phyloP scores from a whole-genome alignment of 2,797 vertebrate genomes.

The Pyrocephalus nanus region DNA sequence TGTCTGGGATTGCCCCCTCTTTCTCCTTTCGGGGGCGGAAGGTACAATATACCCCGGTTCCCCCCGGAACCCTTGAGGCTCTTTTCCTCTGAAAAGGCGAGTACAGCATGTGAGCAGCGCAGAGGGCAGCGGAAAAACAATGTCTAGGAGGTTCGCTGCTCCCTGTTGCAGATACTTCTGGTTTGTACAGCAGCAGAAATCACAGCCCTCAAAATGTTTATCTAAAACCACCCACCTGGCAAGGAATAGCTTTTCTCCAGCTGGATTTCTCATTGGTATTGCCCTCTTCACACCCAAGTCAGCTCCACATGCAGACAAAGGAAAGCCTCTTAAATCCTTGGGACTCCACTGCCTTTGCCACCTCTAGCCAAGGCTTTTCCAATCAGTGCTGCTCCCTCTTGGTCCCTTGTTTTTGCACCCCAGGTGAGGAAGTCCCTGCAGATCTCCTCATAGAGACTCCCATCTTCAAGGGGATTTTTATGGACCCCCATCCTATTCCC shows the following conservation, averaged over 20 bases:
- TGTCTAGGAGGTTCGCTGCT: neutral
- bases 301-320: neutral
- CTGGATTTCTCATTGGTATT: neutral
- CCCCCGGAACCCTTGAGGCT: neutral
- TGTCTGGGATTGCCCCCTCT: conserved; percentile 30
- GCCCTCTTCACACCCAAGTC: neutral
- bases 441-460: neutral
- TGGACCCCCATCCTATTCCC: neutral
- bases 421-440: neutral
- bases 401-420: neutral
- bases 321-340: neutral
- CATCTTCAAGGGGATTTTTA: neutral
- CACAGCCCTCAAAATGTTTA: neutral
- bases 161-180: neutral
- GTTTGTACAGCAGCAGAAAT: neutral
- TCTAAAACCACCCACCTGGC: neutral
- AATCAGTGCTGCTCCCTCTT: neutral
- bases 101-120: neutral
- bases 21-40: neutral
- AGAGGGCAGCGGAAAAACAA: neutral
- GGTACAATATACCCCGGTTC: neutral
- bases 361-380: neutral
- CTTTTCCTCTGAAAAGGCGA: neutral
- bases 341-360: neutral
- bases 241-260: neutral